Evolutionary conservation across 2,797 vertebrate genomes (phyloP).

Genomic region (Schizopygopsis pylzovi): DNA sequence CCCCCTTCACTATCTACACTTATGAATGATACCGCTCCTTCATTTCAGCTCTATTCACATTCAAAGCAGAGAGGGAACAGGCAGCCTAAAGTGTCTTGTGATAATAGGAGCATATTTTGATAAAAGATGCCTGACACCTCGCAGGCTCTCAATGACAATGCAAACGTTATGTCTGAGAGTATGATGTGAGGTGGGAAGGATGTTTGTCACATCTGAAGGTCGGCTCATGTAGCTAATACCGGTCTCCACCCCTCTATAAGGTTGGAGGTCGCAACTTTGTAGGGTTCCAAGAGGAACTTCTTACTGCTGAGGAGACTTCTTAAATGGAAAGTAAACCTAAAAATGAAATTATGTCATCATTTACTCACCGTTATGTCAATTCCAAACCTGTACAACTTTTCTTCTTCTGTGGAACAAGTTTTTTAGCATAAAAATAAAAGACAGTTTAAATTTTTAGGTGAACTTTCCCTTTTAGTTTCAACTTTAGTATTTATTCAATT

Average conservation of each 20-base stretch:
- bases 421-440: neutral
- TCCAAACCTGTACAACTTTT: neutral
- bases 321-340: neutral
- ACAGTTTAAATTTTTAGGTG: neutral
- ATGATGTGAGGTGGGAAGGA: neutral
- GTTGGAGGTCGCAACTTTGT: neutral
- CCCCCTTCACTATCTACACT: constrained; percentile 54
- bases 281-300: neutral
- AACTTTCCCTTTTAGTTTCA: neutral
- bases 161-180: neutral
- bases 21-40: constrained; percentile 59
- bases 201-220: constrained; percentile 19
- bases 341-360: neutral
- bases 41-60: constrained; percentile 30
- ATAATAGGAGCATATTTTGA: constrained; percentile 32
- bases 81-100: constrained; percentile 31
- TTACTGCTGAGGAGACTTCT: neutral
- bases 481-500: neutral
- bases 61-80: constrained; percentile 38
- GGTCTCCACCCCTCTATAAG: neutral
- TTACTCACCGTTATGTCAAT: neutral
- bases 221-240: neutral
- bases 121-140: constrained; percentile 41
- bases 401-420: neutral
- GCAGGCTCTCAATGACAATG: constrained; percentile 20